These are phyloP conservation scores for Eupithecia subfuscata DNA, from an alignment of 2,888 invertebrate genomes.

Conservation along the genomic window DNA sequence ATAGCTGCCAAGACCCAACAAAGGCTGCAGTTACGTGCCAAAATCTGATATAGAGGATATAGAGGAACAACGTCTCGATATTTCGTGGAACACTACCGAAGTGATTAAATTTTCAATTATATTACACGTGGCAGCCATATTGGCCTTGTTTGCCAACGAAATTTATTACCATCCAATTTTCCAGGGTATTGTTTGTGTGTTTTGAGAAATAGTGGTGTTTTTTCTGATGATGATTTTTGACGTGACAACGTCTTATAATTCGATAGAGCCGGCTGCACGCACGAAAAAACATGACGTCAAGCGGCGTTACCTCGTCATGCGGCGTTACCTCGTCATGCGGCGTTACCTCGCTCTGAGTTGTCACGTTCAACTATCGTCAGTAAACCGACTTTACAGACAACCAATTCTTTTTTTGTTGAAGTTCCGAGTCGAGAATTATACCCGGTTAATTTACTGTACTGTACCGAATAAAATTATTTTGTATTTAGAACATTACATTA, in stretches of 20 bases:
- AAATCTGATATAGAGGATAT: conserved; percentile 3
- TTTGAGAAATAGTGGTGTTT: neutral
- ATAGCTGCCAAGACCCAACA: conserved; percentile 11
- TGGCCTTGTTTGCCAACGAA: conserved; percentile 9
- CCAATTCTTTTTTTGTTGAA: too few relatives aligned
- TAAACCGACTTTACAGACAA: too few relatives aligned
- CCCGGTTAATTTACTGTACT: neutral
- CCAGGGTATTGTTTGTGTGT: neutral
- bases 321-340: too few relatives aligned
- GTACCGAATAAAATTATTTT: too few relatives aligned
- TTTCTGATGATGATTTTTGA: neutral
- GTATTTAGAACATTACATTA: too few relatives aligned
- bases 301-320: too few relatives aligned
- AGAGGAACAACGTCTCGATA: conserved; percentile 1
- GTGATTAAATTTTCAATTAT: conserved; percentile 23
- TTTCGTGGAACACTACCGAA: conserved; percentile 4
- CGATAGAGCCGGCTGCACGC: too few relatives aligned
- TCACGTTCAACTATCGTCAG: too few relatives aligned
- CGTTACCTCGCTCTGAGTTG: too few relatives aligned
- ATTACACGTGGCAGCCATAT: conserved; percentile 10
- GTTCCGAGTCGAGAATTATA: neutral
- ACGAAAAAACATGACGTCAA: too few relatives aligned
- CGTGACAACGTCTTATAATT: too few relatives aligned
- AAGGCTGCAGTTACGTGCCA: conserved; percentile 2
- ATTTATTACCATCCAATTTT: conserved; percentile 4